Evolutionary conservation across 2,113 vertebrate species (phyloP).

Genomic region (Calyptommatus sinebrachiatus): DNA sequence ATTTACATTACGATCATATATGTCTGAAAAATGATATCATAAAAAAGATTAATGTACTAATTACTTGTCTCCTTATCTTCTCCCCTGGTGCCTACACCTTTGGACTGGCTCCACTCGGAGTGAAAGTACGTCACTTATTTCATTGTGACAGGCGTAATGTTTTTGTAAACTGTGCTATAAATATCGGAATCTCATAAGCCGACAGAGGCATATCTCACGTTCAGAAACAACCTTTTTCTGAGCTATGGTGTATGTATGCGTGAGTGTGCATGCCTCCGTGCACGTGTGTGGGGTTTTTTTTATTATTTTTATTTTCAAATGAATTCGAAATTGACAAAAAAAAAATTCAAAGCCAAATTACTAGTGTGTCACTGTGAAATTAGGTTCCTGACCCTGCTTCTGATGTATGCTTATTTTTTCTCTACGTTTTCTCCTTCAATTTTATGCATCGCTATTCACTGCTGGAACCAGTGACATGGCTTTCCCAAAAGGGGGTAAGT

Average conservation of each 20-base stretch:
- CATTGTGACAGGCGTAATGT: conserved; percentile 99
- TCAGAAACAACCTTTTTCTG: conserved; percentile 80
- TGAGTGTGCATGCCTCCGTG: background rate
- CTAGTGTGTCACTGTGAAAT: conserved; percentile 98
- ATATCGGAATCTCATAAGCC: conserved; percentile 94
- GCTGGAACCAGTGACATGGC: conserved; percentile 82
- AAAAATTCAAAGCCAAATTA: conserved; percentile 97
- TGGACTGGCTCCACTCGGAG: conserved; percentile 86
- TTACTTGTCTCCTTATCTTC: conserved; percentile 98
- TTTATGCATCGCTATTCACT: conserved; percentile 92
- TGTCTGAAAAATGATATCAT: conserved; percentile 99
- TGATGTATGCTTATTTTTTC: conserved; percentile 96
- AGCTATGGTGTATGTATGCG: conserved; percentile 67
- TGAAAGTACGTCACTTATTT: conserved; percentile 99
- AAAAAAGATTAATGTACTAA: conserved; percentile 99
- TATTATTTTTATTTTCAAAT: conserved; percentile 77
- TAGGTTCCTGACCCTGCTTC: conserved; percentile 98
- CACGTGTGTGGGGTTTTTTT: too few relatives aligned
- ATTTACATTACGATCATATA: conserved; percentile 99
- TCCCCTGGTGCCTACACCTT: conserved; percentile 88
- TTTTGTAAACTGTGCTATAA: conserved; percentile 99
- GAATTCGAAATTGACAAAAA: conserved; percentile 97
- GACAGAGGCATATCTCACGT: conserved; percentile 86
- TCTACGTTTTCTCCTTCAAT: conserved; percentile 94
- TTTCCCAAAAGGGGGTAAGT: conserved; percentile 89